Evolutionary conservation across 2,888 invertebrate genomes (phyloP).

Genomic region (Nemotelus nigrinus): DNA sequence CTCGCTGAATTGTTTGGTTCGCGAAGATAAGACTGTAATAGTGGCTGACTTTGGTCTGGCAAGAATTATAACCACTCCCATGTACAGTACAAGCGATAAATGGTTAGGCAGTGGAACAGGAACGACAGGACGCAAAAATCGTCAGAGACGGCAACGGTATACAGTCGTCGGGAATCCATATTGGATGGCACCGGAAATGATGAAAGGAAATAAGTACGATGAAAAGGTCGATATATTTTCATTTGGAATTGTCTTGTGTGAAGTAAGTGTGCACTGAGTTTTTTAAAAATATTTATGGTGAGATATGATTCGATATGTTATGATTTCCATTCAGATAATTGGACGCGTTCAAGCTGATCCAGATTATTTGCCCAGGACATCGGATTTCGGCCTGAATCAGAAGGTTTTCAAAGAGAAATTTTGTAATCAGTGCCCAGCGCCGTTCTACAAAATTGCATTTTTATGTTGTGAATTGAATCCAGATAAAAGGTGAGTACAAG

Average conservation of each 20-base stretch:
- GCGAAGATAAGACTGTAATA: conserved; percentile 90
- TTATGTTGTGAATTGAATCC: conserved; percentile 91
- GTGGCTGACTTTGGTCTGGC: conserved; percentile 97
- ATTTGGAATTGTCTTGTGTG: conserved; percentile 93
- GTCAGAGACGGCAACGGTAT: conserved; percentile 84
- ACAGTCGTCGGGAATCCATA: conserved; percentile 97
- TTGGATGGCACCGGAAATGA: conserved; percentile 99
- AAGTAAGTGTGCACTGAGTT: conserved; percentile 68
- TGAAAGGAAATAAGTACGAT: conserved; percentile 95
- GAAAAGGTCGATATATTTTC: conserved; percentile 97
- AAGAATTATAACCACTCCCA: conserved; percentile 72
- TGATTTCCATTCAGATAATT: conserved; percentile 75
- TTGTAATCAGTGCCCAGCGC: conserved; percentile 82
- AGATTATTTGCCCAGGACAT: conserved; percentile 88
- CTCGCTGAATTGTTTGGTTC: conserved; percentile 92
- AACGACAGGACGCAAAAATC: conserved; percentile 68
- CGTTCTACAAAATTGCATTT: conserved; percentile 89
- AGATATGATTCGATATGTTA: conserved; percentile 11
- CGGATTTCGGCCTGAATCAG: conserved; percentile 93
- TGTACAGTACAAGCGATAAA: conserved; percentile 62
- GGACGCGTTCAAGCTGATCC: conserved; percentile 95
- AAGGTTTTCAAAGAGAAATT: conserved; percentile 86
- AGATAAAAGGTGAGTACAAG: conserved; percentile 75
- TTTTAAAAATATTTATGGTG: background rate
- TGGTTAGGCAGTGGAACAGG: conserved; percentile 62